phyloP scores from a whole-genome alignment of 2,888 invertebrate genomes.

The Parnassius glacialis region DNA sequence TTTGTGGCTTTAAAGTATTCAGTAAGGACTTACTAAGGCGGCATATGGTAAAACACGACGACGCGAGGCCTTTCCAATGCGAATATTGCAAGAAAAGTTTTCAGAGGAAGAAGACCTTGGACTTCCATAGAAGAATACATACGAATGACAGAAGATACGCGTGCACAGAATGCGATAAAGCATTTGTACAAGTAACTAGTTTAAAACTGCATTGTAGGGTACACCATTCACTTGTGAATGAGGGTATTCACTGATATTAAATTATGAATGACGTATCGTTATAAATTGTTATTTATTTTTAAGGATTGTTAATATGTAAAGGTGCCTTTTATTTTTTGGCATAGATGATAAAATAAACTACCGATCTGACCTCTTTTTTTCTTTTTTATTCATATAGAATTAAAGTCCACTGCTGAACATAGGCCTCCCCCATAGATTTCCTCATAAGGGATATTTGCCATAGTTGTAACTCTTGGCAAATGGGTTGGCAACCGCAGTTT shows the following conservation, averaged over 20 bases:
- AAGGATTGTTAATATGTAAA: neutral
- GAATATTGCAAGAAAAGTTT: slow-evolving; percentile 80
- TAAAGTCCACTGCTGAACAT: neutral
- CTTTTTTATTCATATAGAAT: too few species aligned
- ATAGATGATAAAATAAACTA: neutral
- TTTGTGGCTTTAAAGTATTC: slow-evolving; percentile 64
- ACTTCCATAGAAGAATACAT: slow-evolving; percentile 77
- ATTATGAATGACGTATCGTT: neutral
- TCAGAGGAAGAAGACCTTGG: slow-evolving; percentile 78
- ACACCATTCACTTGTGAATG: slow-evolving; percentile 58
- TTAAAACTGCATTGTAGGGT: slow-evolving; percentile 78
- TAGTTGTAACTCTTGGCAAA: too few species aligned
- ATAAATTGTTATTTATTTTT: neutral
- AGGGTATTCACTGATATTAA: slow-evolving; percentile 29
- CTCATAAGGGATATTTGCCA: too few species aligned
- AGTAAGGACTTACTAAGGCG: slow-evolving; percentile 69
- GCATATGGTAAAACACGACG: slow-evolving; percentile 80
- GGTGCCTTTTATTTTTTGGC: neutral
- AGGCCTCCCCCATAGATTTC: neutral
- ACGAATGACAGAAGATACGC: slow-evolving; percentile 77
- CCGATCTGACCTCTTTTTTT: neutral
- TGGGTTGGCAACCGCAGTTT: too few species aligned
- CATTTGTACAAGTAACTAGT: slow-evolving; percentile 80
- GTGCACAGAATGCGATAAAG: slow-evolving; percentile 76
- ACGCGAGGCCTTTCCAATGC: slow-evolving; percentile 78